Evolutionary conservation across 2,113 vertebrate species (phyloP), one percentile per base, ranked within the genome.

Genomic region (Phainopepla nitens): DNA sequence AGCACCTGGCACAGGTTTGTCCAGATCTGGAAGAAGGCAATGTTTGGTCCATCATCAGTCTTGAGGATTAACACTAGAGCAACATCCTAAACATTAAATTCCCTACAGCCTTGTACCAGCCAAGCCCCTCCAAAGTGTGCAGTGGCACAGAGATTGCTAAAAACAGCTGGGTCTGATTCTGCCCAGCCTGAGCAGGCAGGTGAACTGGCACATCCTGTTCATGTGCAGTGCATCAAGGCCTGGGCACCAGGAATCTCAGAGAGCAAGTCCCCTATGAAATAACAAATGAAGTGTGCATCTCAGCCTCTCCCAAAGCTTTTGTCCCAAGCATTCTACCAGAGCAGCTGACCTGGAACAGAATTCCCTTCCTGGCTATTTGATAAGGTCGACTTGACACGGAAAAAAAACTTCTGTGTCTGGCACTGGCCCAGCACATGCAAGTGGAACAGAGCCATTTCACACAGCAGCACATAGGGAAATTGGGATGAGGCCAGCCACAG

Each of bases 211-310:
- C 44, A 16, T 6, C 44, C 18, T 31, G 6, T 10, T 47, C 19
- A 5, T 11, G 6, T 2, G 42, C 20, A 45, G 6, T 1, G 1
- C 7, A 33, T 27, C 53, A 15, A 31, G 41, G 11, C 15, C 15
- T 11, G 39, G 76, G 58, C 31, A 58, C 11, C 28, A 75, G 31
- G 24, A 80, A 35, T 15, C 49, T 33, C 23, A 33, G 24, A 44
- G 10, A 87, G 27, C 31, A 76, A 84, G 31, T 5, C 3, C n/a
- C 39, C 60, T 27, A 1, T 21, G n/a, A 84, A 87, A 24, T 19
- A 64, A 35, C 28, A 65, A 61, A 44, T 27, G 28, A n/a, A 80
- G 20, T 0, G 4, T 11, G 12, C 12, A n/a, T 22, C 14, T 65
- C 54, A 31, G 5, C 9, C 28, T 57, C 4, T 36, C 58, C 73